Percentiles rank a stretch among this genome's conserved stretches.
phyloP scores from a whole-genome alignment of 2,113 vertebrate species.

The Rhinichthys klamathensis region DNA sequence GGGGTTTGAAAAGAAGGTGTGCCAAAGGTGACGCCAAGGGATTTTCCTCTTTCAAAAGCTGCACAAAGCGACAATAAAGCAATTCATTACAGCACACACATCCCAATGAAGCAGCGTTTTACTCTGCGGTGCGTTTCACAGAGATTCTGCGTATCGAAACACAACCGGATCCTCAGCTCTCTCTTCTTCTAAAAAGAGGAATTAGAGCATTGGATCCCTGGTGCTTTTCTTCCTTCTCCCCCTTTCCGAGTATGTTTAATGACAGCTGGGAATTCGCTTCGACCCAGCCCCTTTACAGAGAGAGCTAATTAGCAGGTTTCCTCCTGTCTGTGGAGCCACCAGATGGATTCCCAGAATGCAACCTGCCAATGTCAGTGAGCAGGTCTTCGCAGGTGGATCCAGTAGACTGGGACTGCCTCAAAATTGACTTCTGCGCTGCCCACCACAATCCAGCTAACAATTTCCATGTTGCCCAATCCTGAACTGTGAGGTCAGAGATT shows the following conservation, averaged over 20 bases:
- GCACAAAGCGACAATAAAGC: constrained; percentile 33
- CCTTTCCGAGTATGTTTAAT: constrained; percentile 69
- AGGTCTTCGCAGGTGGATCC: constrained; percentile 63
- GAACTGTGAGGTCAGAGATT: constrained; percentile 2
- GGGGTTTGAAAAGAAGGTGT: constrained; percentile 8
- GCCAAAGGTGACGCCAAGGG: constrained; percentile 44
- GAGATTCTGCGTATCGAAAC: constrained; percentile 32
- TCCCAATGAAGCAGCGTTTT: constrained; percentile 33
- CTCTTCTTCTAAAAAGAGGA: constrained; percentile 60
- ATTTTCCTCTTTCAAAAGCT: constrained; percentile 39
- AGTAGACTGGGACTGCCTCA: constrained; percentile 25
- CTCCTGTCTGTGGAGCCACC: constrained; percentile 68
- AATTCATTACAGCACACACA: constrained; percentile 35
- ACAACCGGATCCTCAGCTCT: constrained; percentile 55
- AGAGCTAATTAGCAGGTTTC: constrained; percentile 77
- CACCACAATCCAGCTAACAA: not conserved
- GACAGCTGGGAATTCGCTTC: constrained; percentile 71
- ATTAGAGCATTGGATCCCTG: constrained; percentile 64
- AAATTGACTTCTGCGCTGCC: constrained; percentile 29
- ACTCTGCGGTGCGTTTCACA: constrained; percentile 55
- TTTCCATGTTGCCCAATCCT: not conserved
- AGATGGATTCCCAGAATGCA: constrained; percentile 65
- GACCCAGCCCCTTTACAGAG: constrained; percentile 68
- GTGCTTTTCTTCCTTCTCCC: constrained; percentile 56
- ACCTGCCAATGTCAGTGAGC: constrained; percentile 61